Percentiles rank a stretch among this genome's conserved stretches.
phyloP scores from a whole-genome alignment of 2,113 vertebrate genomes.

The Hippocampus barbouri region DNA sequence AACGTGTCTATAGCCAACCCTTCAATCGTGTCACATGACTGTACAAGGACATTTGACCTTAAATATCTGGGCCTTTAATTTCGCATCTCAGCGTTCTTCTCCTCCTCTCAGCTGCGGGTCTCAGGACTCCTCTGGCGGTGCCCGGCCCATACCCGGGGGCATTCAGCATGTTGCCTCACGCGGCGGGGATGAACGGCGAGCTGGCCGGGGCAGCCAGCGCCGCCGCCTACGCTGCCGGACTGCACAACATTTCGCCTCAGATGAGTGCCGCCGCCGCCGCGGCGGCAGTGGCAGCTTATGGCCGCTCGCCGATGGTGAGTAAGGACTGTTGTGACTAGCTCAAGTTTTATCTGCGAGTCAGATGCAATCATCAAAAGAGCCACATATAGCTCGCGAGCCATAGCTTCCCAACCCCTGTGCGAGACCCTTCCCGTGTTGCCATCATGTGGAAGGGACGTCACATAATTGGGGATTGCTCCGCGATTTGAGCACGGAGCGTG shows the following conservation, averaged over 20 bases:
- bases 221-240: slow-evolving; percentile 85
- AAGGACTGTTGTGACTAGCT: neutral
- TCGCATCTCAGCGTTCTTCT: neutral
- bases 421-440: too few relatives aligned
- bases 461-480: too few relatives aligned
- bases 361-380: too few relatives aligned
- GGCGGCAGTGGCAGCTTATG: slow-evolving; percentile 85
- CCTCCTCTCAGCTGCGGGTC: slow-evolving; percentile 77
- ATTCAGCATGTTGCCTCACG: slow-evolving; percentile 89
- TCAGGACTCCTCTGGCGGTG: slow-evolving; percentile 87
- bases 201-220: slow-evolving; percentile 87
- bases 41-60: neutral
- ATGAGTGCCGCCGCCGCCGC: slow-evolving; percentile 90
- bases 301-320: slow-evolving; percentile 89
- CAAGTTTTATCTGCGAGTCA: neutral
- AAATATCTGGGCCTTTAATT: neutral
- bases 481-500: too few relatives aligned
- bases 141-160: slow-evolving; percentile 86
- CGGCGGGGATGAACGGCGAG: slow-evolving; percentile 87
- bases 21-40: neutral
- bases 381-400: too few relatives aligned
- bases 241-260: slow-evolving; percentile 96
- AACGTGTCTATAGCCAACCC: neutral
- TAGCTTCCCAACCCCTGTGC: too few relatives aligned
- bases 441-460: too few relatives aligned